Conservation (phyloP, 1,140 invertebrate genomes). For the Cataglyphis hispanica region DNA sequence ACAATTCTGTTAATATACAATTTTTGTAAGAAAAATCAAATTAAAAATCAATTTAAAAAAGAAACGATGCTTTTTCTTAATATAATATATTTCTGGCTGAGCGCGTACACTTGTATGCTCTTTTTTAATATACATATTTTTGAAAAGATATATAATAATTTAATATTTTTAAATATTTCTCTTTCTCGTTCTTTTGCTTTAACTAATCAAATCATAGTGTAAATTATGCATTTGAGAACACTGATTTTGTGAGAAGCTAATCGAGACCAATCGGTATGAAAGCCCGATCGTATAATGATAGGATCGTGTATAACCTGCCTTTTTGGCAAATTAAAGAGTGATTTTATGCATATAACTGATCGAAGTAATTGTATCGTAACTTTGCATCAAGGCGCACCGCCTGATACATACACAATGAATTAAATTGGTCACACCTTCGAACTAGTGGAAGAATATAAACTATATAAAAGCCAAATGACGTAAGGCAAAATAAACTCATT, state of each 20-base stretch:
- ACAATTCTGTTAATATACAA: no score
- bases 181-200: not conserved
- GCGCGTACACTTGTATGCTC: no score
- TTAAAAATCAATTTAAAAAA: no score
- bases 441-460: constrained; percentile 72
- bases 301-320: constrained; percentile 57
- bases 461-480: constrained; percentile 49
- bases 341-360: constrained; percentile 59
- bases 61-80: no score
- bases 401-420: constrained; percentile 31
- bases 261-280: constrained; percentile 55
- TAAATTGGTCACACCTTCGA: constrained; percentile 79
- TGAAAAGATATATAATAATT: not conserved
- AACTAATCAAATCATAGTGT: constrained; percentile 8
- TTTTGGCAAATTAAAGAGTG: constrained; percentile 71
- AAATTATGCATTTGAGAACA: not conserved
- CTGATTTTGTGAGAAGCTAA: constrained; percentile 21
- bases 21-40: no score
- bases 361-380: constrained; percentile 57
- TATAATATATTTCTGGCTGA: no score
- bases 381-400: constrained; percentile 31
- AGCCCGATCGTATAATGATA: constrained; percentile 35
- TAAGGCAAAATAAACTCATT: constrained; percentile 58
- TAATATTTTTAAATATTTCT: not conserved
- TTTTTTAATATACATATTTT: no score